Percentiles rank a stretch among this genome's conserved stretches.
Evolutionary conservation across 2,113 vertebrate genomes (phyloP).

Genomic region (Apodemus speciosus): DNA sequence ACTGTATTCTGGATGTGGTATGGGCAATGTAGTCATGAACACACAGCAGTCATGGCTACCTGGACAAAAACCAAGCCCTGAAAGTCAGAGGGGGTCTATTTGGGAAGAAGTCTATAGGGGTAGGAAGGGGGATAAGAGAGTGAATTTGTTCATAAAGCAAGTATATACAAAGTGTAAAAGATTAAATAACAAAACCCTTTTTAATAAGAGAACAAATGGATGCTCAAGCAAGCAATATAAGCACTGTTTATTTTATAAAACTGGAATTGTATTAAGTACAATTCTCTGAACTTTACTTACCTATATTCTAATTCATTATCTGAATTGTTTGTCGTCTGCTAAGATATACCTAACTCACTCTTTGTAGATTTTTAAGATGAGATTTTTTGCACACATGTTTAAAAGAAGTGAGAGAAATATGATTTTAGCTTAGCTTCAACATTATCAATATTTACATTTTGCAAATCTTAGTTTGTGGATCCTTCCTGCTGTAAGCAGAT

Average conservation of each 20-base stretch:
- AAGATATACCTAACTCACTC: constrained; percentile 2
- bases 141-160: neutral
- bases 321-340: constrained; percentile 44
- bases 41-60: neutral
- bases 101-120: neutral
- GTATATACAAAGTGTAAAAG: neutral
- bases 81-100: too few relatives aligned
- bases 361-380: constrained; percentile 46
- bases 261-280: neutral
- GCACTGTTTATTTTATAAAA: constrained; percentile 57
- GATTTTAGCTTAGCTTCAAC: neutral
- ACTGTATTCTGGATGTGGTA: neutral
- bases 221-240: neutral
- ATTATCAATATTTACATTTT: constrained; percentile 26
- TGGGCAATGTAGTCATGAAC: neutral
- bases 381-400: neutral
- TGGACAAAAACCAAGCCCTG: neutral
- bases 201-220: neutral
- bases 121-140: too few relatives aligned
- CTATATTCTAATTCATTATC: neutral
- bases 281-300: constrained; percentile 35
- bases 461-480: constrained; percentile 7
- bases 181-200: neutral
- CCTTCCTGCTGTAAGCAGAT: neutral
- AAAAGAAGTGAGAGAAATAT: constrained; percentile 4